Evolutionary conservation across 2,888 invertebrate species (phyloP), one percentile per base, ranked within the genome.

Genomic region (Hermodice carunculata): DNA sequence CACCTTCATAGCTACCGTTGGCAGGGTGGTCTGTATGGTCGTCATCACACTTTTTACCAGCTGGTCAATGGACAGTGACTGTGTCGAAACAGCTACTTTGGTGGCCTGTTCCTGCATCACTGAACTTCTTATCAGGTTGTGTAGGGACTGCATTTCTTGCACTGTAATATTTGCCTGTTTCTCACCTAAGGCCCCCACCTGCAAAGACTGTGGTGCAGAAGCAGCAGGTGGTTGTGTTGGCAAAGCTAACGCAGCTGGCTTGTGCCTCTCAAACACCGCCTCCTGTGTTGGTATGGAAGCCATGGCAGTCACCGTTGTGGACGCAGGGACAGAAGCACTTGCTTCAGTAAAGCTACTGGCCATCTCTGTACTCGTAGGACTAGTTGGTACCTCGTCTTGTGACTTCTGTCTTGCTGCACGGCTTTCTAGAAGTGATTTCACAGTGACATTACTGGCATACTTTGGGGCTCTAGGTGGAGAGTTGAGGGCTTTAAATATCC

Each of bases 391-490:
- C 5, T 31, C 58, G 3, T 75, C 73, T 1, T 52, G 26, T 24
- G 61, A 32, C 42, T 73, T 73, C 17, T 59, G 58, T 1, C 42
- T 54, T n/a, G 69, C 46, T 4, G 71, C 79, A 54, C 80, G 62
- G 46, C 74, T 81, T 65, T 81, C 79, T 51, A 83, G 68, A 44
- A 83, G 66, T 29, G 76, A 76, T 71, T 81, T 81, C 0, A 83
- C 83, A 14, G 83, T 83, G 19, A 82, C 77, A 65, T 81, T 81
- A 22, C 75, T 76, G 14, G 82, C 81, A 65, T 81, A 82, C 52
- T 79, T 78, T 22, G 61, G 59, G 19, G 56, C 44, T 22, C 59
- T 57, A n/a, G 66, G 64, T 3, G 24, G 53, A 5, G 19, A 32
- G 26, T 6, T 28, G 6, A 59, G 59, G 17, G 59, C 59, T 28